A percentile compares a stretch with the other conserved stretches of the same genome.
These are phyloP conservation scores for Microtus montanus DNA, from an alignment of 2,113 vertebrate species.

Conservation along the genomic window DNA sequence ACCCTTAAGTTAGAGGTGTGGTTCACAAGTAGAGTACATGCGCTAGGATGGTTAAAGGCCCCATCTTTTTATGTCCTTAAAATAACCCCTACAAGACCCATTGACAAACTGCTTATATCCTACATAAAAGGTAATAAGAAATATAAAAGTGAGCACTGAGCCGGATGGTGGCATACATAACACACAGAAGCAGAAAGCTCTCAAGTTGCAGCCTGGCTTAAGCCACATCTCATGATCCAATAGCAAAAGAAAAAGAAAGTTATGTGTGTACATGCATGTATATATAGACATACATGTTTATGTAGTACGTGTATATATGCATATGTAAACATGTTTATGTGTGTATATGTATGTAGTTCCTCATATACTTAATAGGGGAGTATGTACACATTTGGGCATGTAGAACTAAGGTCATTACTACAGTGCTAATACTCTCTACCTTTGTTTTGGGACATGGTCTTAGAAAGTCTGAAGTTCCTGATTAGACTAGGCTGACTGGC, in stretches of 20 bases:
- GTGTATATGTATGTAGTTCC: too few species aligned
- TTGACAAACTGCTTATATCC: background rate
- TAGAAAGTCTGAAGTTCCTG: background rate
- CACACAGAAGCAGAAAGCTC: background rate
- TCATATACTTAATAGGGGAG: too few species aligned
- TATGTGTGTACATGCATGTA: too few species aligned
- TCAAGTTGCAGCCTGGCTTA: background rate
- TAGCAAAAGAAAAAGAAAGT: background rate
- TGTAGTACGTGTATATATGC: too few species aligned
- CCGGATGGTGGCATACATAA: background rate
- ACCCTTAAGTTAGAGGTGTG: background rate
- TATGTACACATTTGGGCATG: background rate
- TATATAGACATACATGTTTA: too few species aligned
- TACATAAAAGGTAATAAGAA: background rate
- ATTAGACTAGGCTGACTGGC: background rate
- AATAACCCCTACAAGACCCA: background rate
- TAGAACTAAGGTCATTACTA: too few species aligned
- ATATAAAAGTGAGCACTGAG: background rate
- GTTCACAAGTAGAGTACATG: background rate
- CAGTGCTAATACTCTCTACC: background rate
- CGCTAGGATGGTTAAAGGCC: background rate
- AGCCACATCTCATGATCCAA: background rate
- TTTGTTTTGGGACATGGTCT: background rate
- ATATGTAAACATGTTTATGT: too few species aligned
- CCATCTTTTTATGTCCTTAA: background rate